Conservation (phyloP, 37 sponge, comb jelly and placozoan species). For the Aplysina aerophoba region DNA sequence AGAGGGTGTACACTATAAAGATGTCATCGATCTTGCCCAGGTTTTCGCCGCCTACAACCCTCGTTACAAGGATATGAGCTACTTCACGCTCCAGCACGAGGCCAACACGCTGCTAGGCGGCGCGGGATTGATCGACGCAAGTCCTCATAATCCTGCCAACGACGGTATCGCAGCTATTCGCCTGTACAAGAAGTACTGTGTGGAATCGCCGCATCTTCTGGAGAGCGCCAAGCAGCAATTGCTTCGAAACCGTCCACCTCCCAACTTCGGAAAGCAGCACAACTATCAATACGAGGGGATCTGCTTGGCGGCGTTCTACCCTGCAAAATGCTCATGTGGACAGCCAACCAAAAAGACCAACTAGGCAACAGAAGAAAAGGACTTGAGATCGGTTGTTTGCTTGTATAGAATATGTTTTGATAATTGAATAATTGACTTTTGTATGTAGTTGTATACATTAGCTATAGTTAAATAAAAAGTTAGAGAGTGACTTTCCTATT, state of each 20-base stretch:
- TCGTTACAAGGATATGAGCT: slow-evolving; percentile 41
- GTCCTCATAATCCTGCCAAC: slow-evolving; percentile 36
- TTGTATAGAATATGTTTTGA: too few relatives aligned
- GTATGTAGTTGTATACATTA: too few relatives aligned
- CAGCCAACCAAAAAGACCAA: neutral
- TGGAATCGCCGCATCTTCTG: neutral
- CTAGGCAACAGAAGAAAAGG: too few relatives aligned
- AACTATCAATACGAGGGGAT: slow-evolving; percentile 49
- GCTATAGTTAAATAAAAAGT: too few relatives aligned
- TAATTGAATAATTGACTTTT: too few relatives aligned
- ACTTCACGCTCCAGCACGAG: slow-evolving; percentile 45
- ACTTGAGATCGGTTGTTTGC: too few relatives aligned
- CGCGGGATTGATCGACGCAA: neutral
- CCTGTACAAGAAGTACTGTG: slow-evolving; percentile 51
- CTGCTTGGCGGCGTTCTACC: slow-evolving; percentile 57
- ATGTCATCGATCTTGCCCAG: slow-evolving; percentile 42
- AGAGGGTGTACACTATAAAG: slow-evolving; percentile 30
- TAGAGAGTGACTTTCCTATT: too few relatives aligned
- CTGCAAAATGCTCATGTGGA: slow-evolving; percentile 54
- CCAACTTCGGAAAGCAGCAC: neutral
- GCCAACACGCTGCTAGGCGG: slow-evolving; percentile 53
- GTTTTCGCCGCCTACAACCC: slow-evolving; percentile 56
- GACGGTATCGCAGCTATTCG: slow-evolving; percentile 29
- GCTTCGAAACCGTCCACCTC: too few relatives aligned
- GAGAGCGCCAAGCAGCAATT: slow-evolving; percentile 34